Percentiles rank a stretch among this genome's conserved stretches.
Conservation (phyloP, 1,140 invertebrate species). For the Platyscapa corneri region DNA sequence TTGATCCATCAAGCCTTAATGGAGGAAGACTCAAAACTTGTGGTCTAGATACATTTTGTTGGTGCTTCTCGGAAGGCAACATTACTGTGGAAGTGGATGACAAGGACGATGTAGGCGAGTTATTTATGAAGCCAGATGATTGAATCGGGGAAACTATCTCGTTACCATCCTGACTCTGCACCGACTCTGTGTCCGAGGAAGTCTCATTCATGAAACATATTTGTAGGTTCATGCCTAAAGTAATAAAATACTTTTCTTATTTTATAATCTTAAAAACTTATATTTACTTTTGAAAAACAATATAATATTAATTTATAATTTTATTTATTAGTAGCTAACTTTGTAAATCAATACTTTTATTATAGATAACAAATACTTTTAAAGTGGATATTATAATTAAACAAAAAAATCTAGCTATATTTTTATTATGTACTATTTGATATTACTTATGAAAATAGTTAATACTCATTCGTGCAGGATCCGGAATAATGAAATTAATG, state of each 20-base stretch:
- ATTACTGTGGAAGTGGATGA: slow-evolving; percentile 19
- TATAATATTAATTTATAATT: too few relatives aligned
- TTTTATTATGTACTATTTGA: too few relatives aligned
- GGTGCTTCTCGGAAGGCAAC: slow-evolving; percentile 13
- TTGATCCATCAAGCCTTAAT: slow-evolving; percentile 59
- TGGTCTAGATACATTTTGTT: slow-evolving; percentile 59
- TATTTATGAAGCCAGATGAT: not conserved
- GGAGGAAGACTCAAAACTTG: slow-evolving; percentile 68
- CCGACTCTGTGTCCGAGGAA: slow-evolving; percentile 86
- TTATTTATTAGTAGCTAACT: too few relatives aligned
- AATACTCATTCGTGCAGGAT: too few relatives aligned
- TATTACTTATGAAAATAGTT: too few relatives aligned
- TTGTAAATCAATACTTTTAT: too few relatives aligned
- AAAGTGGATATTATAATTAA: too few relatives aligned
- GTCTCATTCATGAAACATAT: slow-evolving; percentile 97
- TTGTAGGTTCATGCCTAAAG: slow-evolving; percentile 90
- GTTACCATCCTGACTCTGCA: slow-evolving; percentile 78
- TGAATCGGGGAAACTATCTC: slow-evolving; percentile 46
- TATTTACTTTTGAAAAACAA: too few relatives aligned
- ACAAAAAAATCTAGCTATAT: too few relatives aligned
- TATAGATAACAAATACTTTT: too few relatives aligned
- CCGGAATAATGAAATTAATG: too few relatives aligned
- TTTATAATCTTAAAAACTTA: too few relatives aligned
- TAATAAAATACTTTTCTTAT: not conserved
- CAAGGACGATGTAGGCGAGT: slow-evolving; percentile 60